phyloP scores from a whole-genome alignment of 1,140 invertebrate genomes.

The Stegodyphus dumicola region DNA sequence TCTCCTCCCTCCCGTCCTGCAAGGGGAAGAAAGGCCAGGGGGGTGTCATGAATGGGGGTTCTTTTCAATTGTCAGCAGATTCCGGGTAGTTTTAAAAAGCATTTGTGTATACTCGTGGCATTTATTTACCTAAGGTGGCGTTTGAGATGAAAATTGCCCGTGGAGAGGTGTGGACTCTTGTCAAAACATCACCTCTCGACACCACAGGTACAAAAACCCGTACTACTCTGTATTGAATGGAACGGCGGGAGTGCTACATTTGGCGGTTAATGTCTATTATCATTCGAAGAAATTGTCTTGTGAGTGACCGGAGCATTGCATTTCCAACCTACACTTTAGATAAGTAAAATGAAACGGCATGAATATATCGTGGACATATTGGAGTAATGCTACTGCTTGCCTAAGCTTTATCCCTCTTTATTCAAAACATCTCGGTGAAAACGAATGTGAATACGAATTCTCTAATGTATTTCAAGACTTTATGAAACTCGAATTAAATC shows the following conservation, averaged over 20 bases:
- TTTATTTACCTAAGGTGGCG: constrained; percentile 59
- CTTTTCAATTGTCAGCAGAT: constrained; percentile 41
- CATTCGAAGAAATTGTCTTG: too few relatives aligned
- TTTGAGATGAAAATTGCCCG: constrained; percentile 57
- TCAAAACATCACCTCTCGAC: constrained; percentile 58
- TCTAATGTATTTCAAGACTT: too few relatives aligned
- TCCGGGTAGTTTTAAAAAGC: constrained; percentile 57
- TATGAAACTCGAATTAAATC: too few relatives aligned
- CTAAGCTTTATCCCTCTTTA: too few relatives aligned
- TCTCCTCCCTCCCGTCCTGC: not conserved
- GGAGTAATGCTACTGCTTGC: too few relatives aligned
- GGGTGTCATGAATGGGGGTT: not conserved
- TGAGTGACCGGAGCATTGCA: too few relatives aligned
- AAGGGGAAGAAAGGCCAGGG: not conserved
- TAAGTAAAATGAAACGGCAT: too few relatives aligned
- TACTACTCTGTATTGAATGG: not conserved
- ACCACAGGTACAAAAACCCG: constrained; percentile 41
- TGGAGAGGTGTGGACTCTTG: constrained; percentile 34
- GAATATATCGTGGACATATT: too few relatives aligned
- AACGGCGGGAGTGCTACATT: not conserved
- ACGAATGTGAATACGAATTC: too few relatives aligned
- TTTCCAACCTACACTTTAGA: too few relatives aligned
- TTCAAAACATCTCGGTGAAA: too few relatives aligned
- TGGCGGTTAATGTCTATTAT: not conserved
- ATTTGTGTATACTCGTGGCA: constrained; percentile 57